Percentiles rank a stretch among this genome's conserved stretches.
These are phyloP conservation scores for Sylvia atricapilla DNA, from an alignment of 2,113 vertebrate species.

Conservation along the genomic window DNA sequence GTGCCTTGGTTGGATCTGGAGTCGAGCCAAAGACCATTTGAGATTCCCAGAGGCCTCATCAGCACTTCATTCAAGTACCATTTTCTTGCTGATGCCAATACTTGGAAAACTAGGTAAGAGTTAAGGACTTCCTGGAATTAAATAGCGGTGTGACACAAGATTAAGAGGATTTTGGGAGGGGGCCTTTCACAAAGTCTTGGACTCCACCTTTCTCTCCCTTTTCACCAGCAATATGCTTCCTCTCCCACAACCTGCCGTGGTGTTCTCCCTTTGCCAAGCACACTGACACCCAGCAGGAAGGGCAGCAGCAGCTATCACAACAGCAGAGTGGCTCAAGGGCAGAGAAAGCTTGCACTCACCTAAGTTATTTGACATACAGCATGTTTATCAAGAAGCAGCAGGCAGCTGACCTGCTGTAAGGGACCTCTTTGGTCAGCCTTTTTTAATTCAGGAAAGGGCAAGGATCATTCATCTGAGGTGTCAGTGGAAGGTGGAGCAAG, in stretches of 20 bases:
- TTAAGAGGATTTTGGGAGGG: not conserved
- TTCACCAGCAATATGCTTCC: not conserved
- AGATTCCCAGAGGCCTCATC: not conserved
- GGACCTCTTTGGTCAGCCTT: not conserved
- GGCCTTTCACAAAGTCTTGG: not conserved
- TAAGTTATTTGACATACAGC: not conserved
- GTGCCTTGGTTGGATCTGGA: rapidly evolving
- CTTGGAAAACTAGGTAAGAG: not conserved
- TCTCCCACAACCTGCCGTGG: not conserved
- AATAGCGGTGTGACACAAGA: not conserved
- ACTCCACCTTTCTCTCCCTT: not conserved
- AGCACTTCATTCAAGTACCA: not conserved
- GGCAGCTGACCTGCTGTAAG: not conserved
- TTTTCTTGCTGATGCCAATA: not conserved
- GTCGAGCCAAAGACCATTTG: not conserved
- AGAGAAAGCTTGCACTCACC: not conserved
- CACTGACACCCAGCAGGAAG: not conserved
- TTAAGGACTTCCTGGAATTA: not conserved
- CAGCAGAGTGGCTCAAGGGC: not conserved
- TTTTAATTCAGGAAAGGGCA: not conserved
- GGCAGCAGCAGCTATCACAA: not conserved
- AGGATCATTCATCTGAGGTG: not conserved
- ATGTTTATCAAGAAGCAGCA: not conserved
- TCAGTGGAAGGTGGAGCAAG: not conserved
- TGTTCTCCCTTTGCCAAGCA: not conserved